phyloP scores from a whole-genome alignment of 2,797 vertebrate species.

The Peromyscus aztecus region DNA sequence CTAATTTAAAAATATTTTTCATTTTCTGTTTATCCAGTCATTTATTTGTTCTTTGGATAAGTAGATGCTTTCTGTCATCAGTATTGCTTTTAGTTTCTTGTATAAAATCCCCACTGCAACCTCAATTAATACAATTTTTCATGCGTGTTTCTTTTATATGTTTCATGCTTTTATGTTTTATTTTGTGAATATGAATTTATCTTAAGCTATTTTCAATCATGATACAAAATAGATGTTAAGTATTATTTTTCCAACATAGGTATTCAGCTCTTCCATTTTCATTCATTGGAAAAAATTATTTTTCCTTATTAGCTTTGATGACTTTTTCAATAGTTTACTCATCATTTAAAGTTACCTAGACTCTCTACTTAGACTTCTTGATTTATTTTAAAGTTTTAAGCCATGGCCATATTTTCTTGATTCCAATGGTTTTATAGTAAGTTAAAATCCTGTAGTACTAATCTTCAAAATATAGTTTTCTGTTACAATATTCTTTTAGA shows the following conservation, averaged over 20 bases:
- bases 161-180: slow-evolving; percentile 10
- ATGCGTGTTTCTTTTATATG: not conserved
- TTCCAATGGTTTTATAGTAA: not conserved
- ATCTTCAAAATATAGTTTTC: not conserved
- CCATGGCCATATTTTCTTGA: not conserved
- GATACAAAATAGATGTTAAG: not conserved
- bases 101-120: not conserved
- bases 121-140: not conserved
- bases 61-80: not conserved
- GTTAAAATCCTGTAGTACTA: not conserved
- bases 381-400: not conserved
- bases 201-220: not conserved
- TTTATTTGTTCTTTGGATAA: not conserved
- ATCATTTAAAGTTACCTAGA: not conserved
- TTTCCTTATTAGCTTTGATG: not conserved
- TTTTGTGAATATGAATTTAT: not conserved
- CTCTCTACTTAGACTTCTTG: not conserved
- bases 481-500: not conserved
- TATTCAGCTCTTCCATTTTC: not conserved
- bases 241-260: too few species aligned
- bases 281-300: not conserved
- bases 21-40: not conserved
- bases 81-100: not conserved
- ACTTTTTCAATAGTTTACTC: not conserved
- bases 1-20: not conserved